Percentiles rank a stretch among this genome's conserved stretches.
These are phyloP conservation scores for Epicampocera succincta DNA, from an alignment of 2,888 invertebrate species.

Conservation along the genomic window DNA sequence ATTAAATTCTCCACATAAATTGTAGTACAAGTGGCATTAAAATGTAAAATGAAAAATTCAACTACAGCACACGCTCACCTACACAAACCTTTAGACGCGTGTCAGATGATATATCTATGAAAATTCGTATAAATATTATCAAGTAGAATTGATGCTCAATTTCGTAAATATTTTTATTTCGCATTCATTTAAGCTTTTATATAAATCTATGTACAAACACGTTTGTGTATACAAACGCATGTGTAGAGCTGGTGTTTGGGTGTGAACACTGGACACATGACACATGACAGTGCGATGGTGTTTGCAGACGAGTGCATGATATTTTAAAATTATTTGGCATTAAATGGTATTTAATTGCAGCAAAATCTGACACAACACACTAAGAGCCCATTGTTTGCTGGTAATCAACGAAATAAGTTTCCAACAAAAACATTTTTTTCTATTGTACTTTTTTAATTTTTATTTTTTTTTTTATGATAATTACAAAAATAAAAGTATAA, in stretches of 20 bases:
- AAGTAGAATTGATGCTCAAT: too few relatives aligned
- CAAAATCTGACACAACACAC: constrained; percentile 54
- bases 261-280: too few relatives aligned
- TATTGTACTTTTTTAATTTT: constrained; percentile 17
- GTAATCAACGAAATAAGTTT: constrained; percentile 49
- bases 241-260: neutral
- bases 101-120: too few relatives aligned
- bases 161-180: too few relatives aligned
- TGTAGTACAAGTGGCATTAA: too few relatives aligned
- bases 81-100: too few relatives aligned
- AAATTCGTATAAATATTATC: too few relatives aligned
- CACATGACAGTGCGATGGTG: neutral
- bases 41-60: too few relatives aligned
- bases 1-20: too few relatives aligned
- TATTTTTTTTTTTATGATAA: constrained; percentile 15
- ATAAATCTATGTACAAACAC: too few relatives aligned
- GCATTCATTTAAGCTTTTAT: too few relatives aligned
- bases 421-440: constrained; percentile 6
- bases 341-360: constrained; percentile 61
- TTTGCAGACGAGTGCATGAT: constrained; percentile 32
- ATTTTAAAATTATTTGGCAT: constrained; percentile 59
- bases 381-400: constrained; percentile 30
- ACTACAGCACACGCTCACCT: too few relatives aligned
- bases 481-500: constrained; percentile 54
- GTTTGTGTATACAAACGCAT: neutral